Base-by-base conservation (phyloP, 2,113 vertebrate genomes). In the Ivindomyrus marchei region DNA sequence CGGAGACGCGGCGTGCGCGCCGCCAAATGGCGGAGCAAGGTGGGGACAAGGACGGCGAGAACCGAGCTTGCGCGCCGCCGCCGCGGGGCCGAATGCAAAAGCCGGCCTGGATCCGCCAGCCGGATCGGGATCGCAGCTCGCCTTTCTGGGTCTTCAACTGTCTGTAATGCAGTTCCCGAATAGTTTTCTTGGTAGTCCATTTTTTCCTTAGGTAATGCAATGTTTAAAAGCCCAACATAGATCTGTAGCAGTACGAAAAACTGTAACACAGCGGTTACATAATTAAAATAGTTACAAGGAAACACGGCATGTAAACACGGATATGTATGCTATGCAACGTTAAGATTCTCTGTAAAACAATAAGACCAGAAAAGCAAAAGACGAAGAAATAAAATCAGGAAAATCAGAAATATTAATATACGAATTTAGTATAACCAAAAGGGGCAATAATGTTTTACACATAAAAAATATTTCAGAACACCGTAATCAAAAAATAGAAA, bases 11-110 rank as follows among this genome's bases (percentile, higher is more conserved):
- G 8, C 58, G 45, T 84, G 39, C 90, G 6, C 83, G 89, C 89
- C 92, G 88, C 77, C 91, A 94, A 94, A 94, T 93, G 93, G 93
- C 93, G 92, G 93, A 91, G 83, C 17, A 80, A 90, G 92, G 91
- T 88, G 93, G 92, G 90, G 92, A 87, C 80, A 80, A 90, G 88
- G 90, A 87, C 56, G 70, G 74, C 85, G 89, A 90, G 88, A 91
- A 62, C 56, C 85, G 91, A 90, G 87, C 90, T 89, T 87, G 56
- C 89, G 88, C 85, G 86, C 21, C 52, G 87, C 84, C 27, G 85
- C 89, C 46, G 58, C 52, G 49, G 39, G 52, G 91, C 39, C n/a
- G 87, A 21, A 91, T 53, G 0, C 11, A 93, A 94, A 46, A 91
- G 45, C 1, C 47, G 93, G 92, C 15, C 24, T 13, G 49, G 45